Evolutionary conservation across 2,113 vertebrate genomes (phyloP), one percentile per base, ranked within the genome.

Genomic region (Xenopus laevis): DNA sequence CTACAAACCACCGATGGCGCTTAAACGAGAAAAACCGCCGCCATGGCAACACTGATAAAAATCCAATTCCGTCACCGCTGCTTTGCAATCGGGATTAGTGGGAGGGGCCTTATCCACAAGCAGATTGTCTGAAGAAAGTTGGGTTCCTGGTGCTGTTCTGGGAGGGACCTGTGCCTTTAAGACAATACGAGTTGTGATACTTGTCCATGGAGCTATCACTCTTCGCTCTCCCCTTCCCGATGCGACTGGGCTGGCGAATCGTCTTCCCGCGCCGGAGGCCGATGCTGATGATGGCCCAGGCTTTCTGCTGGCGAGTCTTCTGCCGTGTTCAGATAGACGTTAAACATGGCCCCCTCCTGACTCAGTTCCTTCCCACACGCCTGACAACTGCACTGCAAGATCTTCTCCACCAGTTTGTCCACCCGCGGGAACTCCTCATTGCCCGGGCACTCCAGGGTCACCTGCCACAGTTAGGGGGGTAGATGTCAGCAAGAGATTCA

Each of bases 321-420:
- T 0, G 74, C 74, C 0, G 93, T 91, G 45, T 95, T 89, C 62
- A 94, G 89, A 70, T 95, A 96, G 59, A 95, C 91, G 5, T 93
- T 94, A 91, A 98, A 91, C 71, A 94, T 85, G 45, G 92, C 89
- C 78, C 94, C 95, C 82, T 97, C 96, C 50, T 95, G 95, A 82
- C 81, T 87, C 0, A 89, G 90, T 74, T 99, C 96, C 83, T 95
- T 97, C 81, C 93, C 94, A 0, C 97, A 98, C 0, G 96, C 95
- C 90, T 99, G 96, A 85, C 97, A 99, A 90, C 96, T 98, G 66
- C 97, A 99, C 72, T 92, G 94, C 61, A 97, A 81, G 33, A 99
- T 98, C 86, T 94, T 93, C 86, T 99, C 97, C 84, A 99, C 97
- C 84, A 99, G 83, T 73, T 98, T 99, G 80, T 98, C 95, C 78